Conservation (phyloP, 2,113 vertebrate species). For the Cyprinus carpio region DNA sequence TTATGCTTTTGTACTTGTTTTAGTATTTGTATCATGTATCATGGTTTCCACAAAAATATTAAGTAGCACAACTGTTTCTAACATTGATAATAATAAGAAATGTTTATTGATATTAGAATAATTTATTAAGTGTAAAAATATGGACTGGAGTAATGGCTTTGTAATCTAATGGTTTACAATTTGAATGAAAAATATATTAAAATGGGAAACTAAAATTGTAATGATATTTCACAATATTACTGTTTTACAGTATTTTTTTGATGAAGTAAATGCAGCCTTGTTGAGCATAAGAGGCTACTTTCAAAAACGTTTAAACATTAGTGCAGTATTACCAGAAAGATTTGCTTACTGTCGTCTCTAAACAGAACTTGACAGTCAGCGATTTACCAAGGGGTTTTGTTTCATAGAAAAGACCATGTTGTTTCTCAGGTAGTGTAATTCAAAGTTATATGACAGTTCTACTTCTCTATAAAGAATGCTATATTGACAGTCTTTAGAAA, state of each 20-base stretch:
- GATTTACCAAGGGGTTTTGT: background rate
- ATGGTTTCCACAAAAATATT: background rate
- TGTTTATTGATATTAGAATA: background rate
- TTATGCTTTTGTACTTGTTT: too few species aligned
- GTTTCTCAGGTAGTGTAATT: background rate
- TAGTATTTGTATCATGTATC: background rate
- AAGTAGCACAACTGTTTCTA: background rate
- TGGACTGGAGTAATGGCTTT: too few species aligned
- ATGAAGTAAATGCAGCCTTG: background rate
- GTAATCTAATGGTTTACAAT: background rate
- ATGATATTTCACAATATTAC: background rate
- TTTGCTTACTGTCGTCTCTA: background rate
- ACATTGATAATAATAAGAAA: too few species aligned
- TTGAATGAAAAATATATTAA: background rate
- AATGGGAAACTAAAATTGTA: background rate
- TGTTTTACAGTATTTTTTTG: background rate
- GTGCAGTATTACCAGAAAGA: background rate
- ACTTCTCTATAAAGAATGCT: background rate
- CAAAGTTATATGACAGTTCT: background rate
- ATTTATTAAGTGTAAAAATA: too few species aligned
- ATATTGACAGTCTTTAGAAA: background rate
- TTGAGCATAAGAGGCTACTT: background rate
- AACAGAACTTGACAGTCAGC: background rate
- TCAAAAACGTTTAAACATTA: background rate
- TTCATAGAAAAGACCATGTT: background rate